Percentiles rank a stretch among this genome's conserved stretches.
Conservation (phyloP, 2,888 invertebrate genomes). For the Phymatocera aterrima region DNA sequence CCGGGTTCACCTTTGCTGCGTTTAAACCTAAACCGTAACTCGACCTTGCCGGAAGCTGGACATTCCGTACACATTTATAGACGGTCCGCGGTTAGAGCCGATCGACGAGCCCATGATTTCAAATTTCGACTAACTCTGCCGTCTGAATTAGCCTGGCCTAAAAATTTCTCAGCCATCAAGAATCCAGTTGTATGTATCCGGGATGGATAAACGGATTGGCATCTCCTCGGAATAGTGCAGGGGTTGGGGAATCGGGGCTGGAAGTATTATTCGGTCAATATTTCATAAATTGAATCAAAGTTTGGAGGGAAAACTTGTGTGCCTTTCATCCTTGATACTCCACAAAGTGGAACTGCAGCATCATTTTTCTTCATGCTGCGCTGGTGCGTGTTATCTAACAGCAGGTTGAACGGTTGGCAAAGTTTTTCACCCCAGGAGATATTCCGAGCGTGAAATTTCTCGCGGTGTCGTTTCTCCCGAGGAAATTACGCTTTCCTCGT, state of each 20-base stretch:
- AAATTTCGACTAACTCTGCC: background rate
- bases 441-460: slow-evolving; percentile 18
- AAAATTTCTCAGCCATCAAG: too few species aligned
- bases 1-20: slow-evolving; percentile 21
- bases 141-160: background rate
- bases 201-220: too few species aligned
- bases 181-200: background rate
- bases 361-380: background rate
- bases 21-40: slow-evolving; percentile 25
- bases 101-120: slow-evolving; percentile 16
- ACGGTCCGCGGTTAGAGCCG: background rate
- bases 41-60: slow-evolving; percentile 12
- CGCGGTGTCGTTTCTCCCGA: background rate
- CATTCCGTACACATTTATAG: slow-evolving; percentile 17
- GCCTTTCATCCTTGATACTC: background rate
- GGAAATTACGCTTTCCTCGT: slow-evolving; percentile 6
- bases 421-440: background rate
- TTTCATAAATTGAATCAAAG: background rate
- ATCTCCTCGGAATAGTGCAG: too few species aligned
- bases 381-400: slow-evolving; percentile 5
- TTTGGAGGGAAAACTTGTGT: background rate
- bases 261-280: background rate
- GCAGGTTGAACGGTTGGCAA: background rate
- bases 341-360: background rate
- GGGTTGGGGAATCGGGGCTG: too few species aligned